These are phyloP conservation scores for Odocoileus virginianus DNA, from an alignment of 2,113 vertebrate genomes.

Conservation along the genomic window DNA sequence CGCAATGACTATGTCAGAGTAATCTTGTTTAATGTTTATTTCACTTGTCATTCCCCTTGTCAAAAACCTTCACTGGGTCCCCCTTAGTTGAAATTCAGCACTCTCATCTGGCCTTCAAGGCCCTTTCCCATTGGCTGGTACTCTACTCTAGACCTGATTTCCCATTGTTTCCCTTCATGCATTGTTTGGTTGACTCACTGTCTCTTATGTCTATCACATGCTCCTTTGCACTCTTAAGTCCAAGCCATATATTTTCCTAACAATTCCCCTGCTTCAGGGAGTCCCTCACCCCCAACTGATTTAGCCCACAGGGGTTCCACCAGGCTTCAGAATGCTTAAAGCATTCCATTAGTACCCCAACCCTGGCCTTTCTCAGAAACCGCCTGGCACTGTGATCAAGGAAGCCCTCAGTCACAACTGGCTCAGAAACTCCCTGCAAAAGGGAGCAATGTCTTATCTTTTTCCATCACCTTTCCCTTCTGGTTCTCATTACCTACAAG, in stretches of 20 bases:
- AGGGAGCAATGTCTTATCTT: neutral
- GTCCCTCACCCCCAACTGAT: too few relatives aligned
- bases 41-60: neutral
- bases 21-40: neutral
- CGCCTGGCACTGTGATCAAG: neutral
- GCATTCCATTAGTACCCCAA: neutral
- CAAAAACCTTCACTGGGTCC: neutral
- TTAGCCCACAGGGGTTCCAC: neutral
- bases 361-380: neutral
- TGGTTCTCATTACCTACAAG: neutral
- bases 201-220: too few relatives aligned
- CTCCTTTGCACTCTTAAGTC: too few relatives aligned
- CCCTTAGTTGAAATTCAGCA: neutral
- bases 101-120: neutral
- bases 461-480: neutral
- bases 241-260: neutral
- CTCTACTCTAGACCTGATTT: neutral
- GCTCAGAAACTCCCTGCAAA: neutral
- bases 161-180: neutral
- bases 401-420: neutral
- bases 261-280: neutral
- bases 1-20: fast-evolving
- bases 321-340: neutral
- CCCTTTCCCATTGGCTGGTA: too few relatives aligned
- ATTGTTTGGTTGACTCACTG: neutral